Evolutionary conservation across 2,113 vertebrate genomes (phyloP), one percentile per base, ranked within the genome.

Genomic region (Prochilodus magdalenae): DNA sequence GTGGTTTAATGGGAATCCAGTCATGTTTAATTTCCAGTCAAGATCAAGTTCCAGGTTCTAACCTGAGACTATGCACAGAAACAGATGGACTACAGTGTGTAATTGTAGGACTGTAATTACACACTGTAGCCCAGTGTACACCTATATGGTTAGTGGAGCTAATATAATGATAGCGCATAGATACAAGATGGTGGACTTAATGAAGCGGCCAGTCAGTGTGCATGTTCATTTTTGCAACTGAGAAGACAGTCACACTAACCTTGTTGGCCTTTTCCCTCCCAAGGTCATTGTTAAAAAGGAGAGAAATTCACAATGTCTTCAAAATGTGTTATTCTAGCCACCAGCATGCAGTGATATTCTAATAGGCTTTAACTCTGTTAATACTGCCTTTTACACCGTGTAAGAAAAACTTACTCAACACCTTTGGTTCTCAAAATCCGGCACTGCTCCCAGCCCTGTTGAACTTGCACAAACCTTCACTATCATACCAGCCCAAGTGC

Each of bases 401-500:
- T 30, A 27, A n/a, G 47, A 76, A 66, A 57, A 70, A 57, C 67
- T 74, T 65, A 12, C 14, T 67, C 36, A 11, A 60, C 75, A 26
- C 47, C 16, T 36, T 69, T 53, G 60, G n/a, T 57, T 8, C 4
- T 44, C 40, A 44, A 44, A 44, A 6, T n/a, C 24, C 24, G 13
- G 11, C 57, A 24, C 8, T 55, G 53, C 53, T 22, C 53, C 18
- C 20, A 6, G 20, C n/a, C 57, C 57, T 60, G 57, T 26, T 60
- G 57, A 55, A 55, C 53, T 20, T 55, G 4, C 53, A 22, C 18
- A 7, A 24, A 22, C 55, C 22, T 57, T n/a, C 55, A 57, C 60
- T 51, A 47, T 44, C 65, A 33, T 72, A 69, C 57, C 73, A 60
- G 77, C 86, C 85, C 47, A 40, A 57, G 86, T 84, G 62, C 82